These are phyloP conservation scores for Diplodus sargus DNA, from an alignment of 2,797 vertebrate genomes.

Conservation along the genomic window DNA sequence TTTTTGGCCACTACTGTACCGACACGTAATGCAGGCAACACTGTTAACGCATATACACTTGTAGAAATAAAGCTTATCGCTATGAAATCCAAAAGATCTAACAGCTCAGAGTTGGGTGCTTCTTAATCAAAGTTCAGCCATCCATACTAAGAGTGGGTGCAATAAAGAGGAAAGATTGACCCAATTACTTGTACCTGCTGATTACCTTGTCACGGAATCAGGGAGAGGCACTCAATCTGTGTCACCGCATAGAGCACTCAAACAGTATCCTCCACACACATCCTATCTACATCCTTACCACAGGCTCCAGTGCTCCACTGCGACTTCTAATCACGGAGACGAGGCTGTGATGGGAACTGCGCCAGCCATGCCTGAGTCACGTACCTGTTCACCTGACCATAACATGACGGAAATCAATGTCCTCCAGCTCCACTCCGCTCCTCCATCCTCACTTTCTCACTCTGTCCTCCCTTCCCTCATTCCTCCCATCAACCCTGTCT, in stretches of 20 bases:
- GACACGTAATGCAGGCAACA: not conserved
- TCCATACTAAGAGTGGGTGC: constrained; percentile 46
- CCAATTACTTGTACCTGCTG: constrained; percentile 69
- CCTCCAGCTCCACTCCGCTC: constrained; percentile 3
- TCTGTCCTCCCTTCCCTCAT: constrained; percentile 19
- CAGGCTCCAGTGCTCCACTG: constrained; percentile 33
- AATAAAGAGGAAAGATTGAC: constrained; percentile 63
- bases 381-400: constrained; percentile 46
- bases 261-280: constrained; percentile 23
- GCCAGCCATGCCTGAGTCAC: constrained; percentile 34
- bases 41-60: not conserved
- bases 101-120: constrained; percentile 41
- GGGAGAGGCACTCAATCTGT: constrained; percentile 36
- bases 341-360: constrained; percentile 34
- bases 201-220: constrained; percentile 65
- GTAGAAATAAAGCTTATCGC: constrained; percentile 20
- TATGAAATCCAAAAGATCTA: constrained; percentile 1
- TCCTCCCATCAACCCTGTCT: constrained; percentile 28
- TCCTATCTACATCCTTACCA: constrained; percentile 15
- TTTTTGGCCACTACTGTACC: too few relatives aligned
- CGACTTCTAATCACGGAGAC: constrained; percentile 48
- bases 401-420: constrained; percentile 59
- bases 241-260: not conserved
- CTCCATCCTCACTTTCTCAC: not conserved
- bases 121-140: constrained; percentile 72